Conservation (phyloP, 2,113 vertebrate genomes). For the Lophotis ruficrista region DNA sequence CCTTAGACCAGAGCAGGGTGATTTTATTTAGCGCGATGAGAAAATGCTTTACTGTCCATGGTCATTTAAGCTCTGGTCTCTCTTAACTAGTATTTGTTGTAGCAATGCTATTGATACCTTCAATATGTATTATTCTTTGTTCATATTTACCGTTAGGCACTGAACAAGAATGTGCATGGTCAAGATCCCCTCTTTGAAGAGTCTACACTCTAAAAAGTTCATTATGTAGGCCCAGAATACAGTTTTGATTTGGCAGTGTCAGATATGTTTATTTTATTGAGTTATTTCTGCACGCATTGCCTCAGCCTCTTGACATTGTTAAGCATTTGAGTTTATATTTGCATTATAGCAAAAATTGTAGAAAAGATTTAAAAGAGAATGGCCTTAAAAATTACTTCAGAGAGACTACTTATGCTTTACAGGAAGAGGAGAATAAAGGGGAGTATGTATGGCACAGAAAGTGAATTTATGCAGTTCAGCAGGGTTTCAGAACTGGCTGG, state of each 20-base stretch:
- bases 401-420: not conserved
- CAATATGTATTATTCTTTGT: not conserved
- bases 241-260: not conserved
- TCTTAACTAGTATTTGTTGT: not conserved
- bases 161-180: not conserved
- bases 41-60: not conserved
- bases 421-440: not conserved
- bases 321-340: not conserved
- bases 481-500: not conserved
- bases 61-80: not conserved
- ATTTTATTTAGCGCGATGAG: not conserved
- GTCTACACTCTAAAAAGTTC: not conserved
- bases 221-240: not conserved
- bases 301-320: not conserved
- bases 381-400: not conserved
- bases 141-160: not conserved
- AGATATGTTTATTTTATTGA: not conserved
- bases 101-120: not conserved
- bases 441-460: not conserved
- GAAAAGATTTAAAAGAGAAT: not conserved
- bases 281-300: not conserved
- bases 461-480: not conserved
- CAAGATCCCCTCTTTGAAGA: not conserved
- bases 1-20: not conserved
- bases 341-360: not conserved